Conservation (phyloP, 2,888 invertebrate genomes). For the Clostera curtula region DNA sequence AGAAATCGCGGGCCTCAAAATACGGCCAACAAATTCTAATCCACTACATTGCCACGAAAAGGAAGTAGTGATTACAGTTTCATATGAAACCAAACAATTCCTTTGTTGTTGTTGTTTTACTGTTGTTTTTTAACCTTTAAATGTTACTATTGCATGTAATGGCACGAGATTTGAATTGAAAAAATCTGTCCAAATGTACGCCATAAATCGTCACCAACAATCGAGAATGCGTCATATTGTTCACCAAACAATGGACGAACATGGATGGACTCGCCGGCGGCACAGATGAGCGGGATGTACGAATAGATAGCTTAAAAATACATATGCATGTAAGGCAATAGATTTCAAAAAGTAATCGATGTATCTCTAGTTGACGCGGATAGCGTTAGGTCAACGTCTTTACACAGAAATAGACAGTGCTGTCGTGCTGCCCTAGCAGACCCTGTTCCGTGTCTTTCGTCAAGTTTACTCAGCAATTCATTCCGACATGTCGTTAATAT, state of each 20-base stretch:
- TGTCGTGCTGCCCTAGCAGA: constrained; percentile 37
- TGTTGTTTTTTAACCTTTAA: constrained; percentile 4
- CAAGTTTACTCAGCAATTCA: constrained; percentile 53
- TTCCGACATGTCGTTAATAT: constrained; percentile 61
- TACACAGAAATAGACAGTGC: constrained; percentile 54
- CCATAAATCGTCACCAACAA: constrained; percentile 42
- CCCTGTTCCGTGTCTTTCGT: constrained; percentile 61
- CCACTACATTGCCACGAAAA: constrained; percentile 17
- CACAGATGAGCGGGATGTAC: no score
- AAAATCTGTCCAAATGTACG: constrained; percentile 16
- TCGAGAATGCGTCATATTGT: constrained; percentile 41
- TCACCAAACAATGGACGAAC: constrained; percentile 44
- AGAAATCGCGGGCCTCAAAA: constrained; percentile 33
- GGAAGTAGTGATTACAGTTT: constrained; percentile 18
- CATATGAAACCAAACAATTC: constrained; percentile 17
- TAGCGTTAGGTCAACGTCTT: constrained; percentile 62
- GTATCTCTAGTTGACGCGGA: constrained; percentile 39
- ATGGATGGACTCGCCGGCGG: constrained; percentile 22
- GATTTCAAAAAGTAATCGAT: constrained; percentile 32
- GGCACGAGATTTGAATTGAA: constrained; percentile 17
- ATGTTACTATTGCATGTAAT: constrained; percentile 7
- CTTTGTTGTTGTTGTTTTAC: constrained; percentile 9
- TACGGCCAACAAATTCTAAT: constrained; percentile 25
- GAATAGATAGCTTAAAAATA: not conserved
- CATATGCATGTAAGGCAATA: constrained; percentile 5